Conservation (phyloP, 2,797 vertebrate species). For the Austrolebias charrua region DNA sequence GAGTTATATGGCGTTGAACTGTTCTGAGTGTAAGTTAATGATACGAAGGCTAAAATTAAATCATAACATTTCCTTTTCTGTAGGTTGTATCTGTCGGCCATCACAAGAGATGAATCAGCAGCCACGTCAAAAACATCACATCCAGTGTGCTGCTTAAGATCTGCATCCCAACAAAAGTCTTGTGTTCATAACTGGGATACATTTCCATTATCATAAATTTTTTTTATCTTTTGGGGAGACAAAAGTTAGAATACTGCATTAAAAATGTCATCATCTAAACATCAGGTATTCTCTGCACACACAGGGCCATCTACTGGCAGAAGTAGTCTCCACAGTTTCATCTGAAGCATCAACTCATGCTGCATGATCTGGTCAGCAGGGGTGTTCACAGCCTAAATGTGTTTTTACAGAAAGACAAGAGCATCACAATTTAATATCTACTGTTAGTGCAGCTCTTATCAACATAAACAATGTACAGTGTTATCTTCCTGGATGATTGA, state of each 20-base stretch:
- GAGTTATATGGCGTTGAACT: too few relatives aligned
- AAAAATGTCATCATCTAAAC: constrained; percentile 10
- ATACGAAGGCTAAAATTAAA: constrained; percentile 1
- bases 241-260: neutral
- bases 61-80: too few relatives aligned
- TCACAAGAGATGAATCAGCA: constrained; percentile 25
- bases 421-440: neutral
- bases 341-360: neutral
- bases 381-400: constrained; percentile 1
- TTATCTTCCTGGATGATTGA: too few relatives aligned
- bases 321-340: neutral
- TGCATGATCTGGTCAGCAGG: neutral
- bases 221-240: constrained; percentile 3
- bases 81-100: too few relatives aligned
- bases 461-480: too few relatives aligned
- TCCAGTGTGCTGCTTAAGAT: constrained; percentile 1
- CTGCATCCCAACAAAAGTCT: constrained; percentile 4
- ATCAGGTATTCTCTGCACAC: constrained; percentile 8
- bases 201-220: constrained; percentile 10
- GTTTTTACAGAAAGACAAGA: neutral
- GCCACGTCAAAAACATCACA: constrained; percentile 17
- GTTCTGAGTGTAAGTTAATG: too few relatives aligned
- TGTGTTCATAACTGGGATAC: constrained; percentile 9
- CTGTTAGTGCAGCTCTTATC: too few relatives aligned
- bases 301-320: constrained; percentile 73